A percentile compares a stretch with the other conserved stretches of the same genome.
Conservation (phyloP, 1,140 invertebrate species). For the Steinernema feltiae region DNA sequence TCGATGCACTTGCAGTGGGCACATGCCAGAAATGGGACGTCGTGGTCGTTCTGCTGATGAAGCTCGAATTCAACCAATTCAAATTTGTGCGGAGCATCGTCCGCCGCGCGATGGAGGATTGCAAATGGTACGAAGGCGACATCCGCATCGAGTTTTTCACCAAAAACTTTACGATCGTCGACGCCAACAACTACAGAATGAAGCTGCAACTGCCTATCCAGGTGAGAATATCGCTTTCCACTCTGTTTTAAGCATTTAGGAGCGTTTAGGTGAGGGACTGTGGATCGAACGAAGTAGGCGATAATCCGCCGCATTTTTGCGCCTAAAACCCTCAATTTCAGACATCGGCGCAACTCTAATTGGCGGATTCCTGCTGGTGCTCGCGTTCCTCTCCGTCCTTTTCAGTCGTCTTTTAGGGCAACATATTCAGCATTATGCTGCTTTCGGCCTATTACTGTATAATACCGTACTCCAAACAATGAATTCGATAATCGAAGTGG, state of each 20-base stretch:
- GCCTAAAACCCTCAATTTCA: neutral
- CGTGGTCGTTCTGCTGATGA: neutral
- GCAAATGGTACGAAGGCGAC: constrained; percentile 2
- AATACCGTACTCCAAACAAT: too few relatives aligned
- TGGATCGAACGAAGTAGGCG: constrained; percentile 3
- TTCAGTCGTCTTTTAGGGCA: too few relatives aligned
- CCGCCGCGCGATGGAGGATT: neutral
- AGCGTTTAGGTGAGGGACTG: neutral
- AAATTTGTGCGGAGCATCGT: neutral
- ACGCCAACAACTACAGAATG: neutral
- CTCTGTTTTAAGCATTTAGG: too few relatives aligned
- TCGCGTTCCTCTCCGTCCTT: constrained; percentile 2
- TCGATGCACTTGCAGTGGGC: neutral
- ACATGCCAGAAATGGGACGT: constrained; percentile 4
- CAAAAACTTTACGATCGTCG: constrained; percentile 6
- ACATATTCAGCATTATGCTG: too few relatives aligned
- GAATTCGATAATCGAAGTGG: too few relatives aligned
- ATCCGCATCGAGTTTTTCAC: neutral
- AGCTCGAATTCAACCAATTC: neutral
- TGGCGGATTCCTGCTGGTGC: neutral
- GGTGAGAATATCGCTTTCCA: neutral
- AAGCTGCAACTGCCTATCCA: neutral
- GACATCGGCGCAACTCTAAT: neutral
- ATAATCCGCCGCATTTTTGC: neutral
- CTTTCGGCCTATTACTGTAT: too few relatives aligned